Base-by-base conservation (phyloP, 2,797 vertebrate species). In the Lepilemur ruficaudatus region DNA sequence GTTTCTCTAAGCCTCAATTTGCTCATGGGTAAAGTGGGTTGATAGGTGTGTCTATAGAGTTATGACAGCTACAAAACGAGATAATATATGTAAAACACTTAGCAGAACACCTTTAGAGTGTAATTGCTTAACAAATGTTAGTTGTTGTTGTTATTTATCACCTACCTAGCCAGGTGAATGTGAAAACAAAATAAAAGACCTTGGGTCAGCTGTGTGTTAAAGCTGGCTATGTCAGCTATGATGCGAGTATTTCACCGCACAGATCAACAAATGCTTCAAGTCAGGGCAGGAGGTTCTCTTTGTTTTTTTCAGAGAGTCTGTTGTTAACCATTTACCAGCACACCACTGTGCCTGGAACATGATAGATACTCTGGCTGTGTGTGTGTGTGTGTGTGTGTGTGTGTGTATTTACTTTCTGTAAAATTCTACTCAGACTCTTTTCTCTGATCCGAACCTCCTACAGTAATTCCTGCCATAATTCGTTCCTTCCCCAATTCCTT, bases 131-230 rank as follows among this genome's bases (percentile, higher is more conserved):
- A 65, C 12, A 83, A 87, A 76, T n/a, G 46, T 28, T 52, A 22
- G n/a, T 65, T 72, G 25, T 32, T 92, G 22, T 32, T 92, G 65
- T 63, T 86, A 67, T 52, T 78, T 48, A 48, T 61, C 18, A 20
- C 59, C 46, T 63, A 70, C 59, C 50, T 95, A 23, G 7, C 83
- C 57, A 81, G 50, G 41, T 76, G 50, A 88, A 82, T 35, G 52
- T 65, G 63, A 72, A 86, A 86, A 93, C 55, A 82, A 89, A 50
- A 91, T 70, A 50, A 75, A 95, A 95, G 57, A 69, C 69, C 43
- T 38, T 48, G 43, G 35, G 23, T 35, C 83, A 86, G 70, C 9
- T 12, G 28, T 48, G 20, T 59, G 41, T 61, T 65, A 25, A 82
- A 70, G 57, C 75, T 72, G 69, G n/a, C 75, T 91, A 12, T 17